These are phyloP conservation scores for Nannoperca obscura DNA, from an alignment of 2,797 vertebrate species.

Conservation along the genomic window DNA sequence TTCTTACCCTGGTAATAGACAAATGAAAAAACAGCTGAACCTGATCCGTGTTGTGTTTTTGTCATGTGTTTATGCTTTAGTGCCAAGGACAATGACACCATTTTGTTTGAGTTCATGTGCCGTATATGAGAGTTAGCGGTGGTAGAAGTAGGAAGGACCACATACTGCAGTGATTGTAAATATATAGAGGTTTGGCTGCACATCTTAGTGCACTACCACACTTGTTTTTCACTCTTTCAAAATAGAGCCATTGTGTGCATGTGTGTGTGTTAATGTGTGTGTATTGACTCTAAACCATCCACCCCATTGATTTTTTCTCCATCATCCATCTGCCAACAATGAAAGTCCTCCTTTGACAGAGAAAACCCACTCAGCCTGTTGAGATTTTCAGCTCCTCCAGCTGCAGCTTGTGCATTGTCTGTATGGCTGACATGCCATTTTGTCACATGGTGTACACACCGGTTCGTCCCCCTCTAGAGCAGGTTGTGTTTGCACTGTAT, in stretches of 20 bases:
- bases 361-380: constrained; percentile 69
- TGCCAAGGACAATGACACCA: constrained; percentile 58
- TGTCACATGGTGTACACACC: constrained; percentile 23
- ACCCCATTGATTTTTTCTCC: constrained; percentile 54
- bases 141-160: background rate
- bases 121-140: constrained; percentile 10
- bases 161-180: constrained; percentile 6
- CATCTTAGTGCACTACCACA: constrained; percentile 47
- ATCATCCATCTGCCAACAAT: constrained; percentile 73
- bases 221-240: constrained; percentile 70
- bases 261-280: constrained; percentile 41
- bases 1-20: constrained; percentile 59
- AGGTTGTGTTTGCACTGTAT: constrained; percentile 18
- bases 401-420: constrained; percentile 53
- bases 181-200: constrained; percentile 27
- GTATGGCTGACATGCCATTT: constrained; percentile 26
- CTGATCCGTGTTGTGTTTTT: constrained; percentile 60
- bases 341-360: constrained; percentile 71
- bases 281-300: constrained; percentile 58
- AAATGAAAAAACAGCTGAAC: constrained; percentile 71
- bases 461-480: constrained; percentile 5
- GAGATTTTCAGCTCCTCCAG: constrained; percentile 54
- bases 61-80: constrained; percentile 66
- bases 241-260: constrained; percentile 72
- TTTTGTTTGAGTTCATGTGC: constrained; percentile 36